Evolutionary conservation across 2,113 vertebrate genomes (phyloP), one percentile per base, ranked within the genome.

Genomic region (Heliornis fulica): DNA sequence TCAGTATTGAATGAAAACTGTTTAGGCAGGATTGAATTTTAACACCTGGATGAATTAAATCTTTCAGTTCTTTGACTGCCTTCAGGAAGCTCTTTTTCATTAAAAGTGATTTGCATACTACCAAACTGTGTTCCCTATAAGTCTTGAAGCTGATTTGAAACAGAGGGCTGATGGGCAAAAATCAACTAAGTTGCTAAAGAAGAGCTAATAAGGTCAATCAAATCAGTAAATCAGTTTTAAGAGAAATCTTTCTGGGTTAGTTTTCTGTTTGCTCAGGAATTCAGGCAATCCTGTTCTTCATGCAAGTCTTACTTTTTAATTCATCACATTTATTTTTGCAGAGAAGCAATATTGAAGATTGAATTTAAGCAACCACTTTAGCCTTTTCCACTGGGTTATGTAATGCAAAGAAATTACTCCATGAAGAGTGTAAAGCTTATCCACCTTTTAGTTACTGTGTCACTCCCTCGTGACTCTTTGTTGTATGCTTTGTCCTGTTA

Each of bases 251-350:
- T 87, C 76, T 87, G 76, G 51, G 70, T 71, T 90, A 78, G 53
- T 89, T 90, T 88, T 93, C 56, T 96, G 89, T 97, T 97, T 96
- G 90, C 72, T 93, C 75, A 95, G 83, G 93, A 95, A 90, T 97
- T 90, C 92, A 95, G 56, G 50, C 74, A 93, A 91, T 78, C 71
- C 59, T 87, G 26, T 92, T 94, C 69, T 68, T 94, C 68, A 90
- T 83, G 78, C 83, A 96, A 94, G 94, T 87, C 83, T 95, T 93
- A 91, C 68, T 85, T 95, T 90, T 95, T 96, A 96, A 94, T 92
- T 95, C 64, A 83, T 92, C 70, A 70, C 86, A 86, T 92, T 92
- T 89, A 81, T 92, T 95, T 96, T 86, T 92, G 68, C 66, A 91
- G 72, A 94, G 87, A 83, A 86, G 63, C 69, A 70, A 60, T 94